Conservation (phyloP, 2,113 vertebrate species). For the Rhipidura dahli region DNA sequence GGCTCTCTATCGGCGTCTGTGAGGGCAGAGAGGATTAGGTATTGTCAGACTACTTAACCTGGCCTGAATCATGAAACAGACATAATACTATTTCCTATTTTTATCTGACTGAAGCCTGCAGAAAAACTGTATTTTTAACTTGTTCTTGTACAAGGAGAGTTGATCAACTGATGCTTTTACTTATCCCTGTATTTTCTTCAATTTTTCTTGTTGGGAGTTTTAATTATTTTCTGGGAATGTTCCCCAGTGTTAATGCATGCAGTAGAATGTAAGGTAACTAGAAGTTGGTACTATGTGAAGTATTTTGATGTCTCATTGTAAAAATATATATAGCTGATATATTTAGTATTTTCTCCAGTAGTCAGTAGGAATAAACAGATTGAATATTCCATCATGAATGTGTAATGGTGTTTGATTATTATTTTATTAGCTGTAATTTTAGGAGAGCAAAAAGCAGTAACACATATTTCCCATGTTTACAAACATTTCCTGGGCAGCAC, state of each 20-base stretch:
- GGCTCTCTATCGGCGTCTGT: not conserved
- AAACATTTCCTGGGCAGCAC: not conserved
- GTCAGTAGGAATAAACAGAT: not conserved
- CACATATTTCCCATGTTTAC: fast-evolving
- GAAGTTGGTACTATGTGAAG: not conserved
- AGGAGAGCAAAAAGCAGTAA: not conserved
- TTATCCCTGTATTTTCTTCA: not conserved
- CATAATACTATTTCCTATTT: not conserved
- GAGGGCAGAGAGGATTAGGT: not conserved
- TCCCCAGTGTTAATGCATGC: not conserved
- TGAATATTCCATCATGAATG: not conserved
- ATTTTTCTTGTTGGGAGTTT: not conserved
- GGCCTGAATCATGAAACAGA: not conserved
- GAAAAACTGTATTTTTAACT: not conserved
- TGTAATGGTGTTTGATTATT: not conserved
- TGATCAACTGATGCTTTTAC: not conserved
- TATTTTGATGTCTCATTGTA: not conserved
- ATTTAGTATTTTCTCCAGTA: not conserved
- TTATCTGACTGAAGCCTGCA: not conserved
- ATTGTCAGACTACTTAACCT: not conserved
- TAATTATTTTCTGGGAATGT: not conserved
- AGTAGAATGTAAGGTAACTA: not conserved
- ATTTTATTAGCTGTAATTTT: not conserved
- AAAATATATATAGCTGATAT: not conserved
- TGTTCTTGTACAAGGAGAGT: not conserved